Evolutionary conservation across 2,113 vertebrate genomes (phyloP).

Genomic region (Rhabdornis inornatus): DNA sequence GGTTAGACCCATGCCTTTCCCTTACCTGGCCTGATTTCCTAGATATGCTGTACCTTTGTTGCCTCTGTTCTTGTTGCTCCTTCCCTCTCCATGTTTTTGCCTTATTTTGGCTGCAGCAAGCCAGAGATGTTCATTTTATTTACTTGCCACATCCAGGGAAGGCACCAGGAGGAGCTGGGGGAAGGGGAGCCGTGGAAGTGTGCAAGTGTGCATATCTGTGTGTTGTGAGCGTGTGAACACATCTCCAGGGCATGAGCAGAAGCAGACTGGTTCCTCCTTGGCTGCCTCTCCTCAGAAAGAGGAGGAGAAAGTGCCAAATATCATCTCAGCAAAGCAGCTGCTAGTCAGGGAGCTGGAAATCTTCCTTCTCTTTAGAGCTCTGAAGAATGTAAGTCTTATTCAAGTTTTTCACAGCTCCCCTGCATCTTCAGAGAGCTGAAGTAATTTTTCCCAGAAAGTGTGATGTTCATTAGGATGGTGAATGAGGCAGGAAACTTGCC

Average conservation of each 20-base stretch:
- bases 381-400: not conserved
- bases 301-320: conserved; percentile 32
- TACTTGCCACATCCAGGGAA: not conserved
- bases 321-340: conserved; percentile 14
- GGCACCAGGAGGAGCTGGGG: not conserved
- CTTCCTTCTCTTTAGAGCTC: not conserved
- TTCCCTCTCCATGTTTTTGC: not conserved
- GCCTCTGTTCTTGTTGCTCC: not conserved
- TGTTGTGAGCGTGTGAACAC: not conserved
- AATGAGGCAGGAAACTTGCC: not conserved
- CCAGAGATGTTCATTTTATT: not conserved
- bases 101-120: conserved; percentile 16
- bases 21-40: not conserved
- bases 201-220: not conserved
- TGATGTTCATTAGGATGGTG: not conserved
- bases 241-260: not conserved
- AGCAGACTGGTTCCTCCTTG: not conserved
- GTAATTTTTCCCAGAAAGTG: not conserved
- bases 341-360: conserved; percentile 29
- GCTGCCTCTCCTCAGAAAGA: not conserved
- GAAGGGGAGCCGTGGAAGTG: not conserved
- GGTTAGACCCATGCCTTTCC: not conserved
- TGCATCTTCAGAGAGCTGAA: conserved; percentile 18
- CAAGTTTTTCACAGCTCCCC: not conserved
- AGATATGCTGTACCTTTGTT: not conserved